phyloP scores from a whole-genome alignment of 35 echinoderm and acorn worm genomes.

The Strongylocentrotus purpuratus region DNA sequence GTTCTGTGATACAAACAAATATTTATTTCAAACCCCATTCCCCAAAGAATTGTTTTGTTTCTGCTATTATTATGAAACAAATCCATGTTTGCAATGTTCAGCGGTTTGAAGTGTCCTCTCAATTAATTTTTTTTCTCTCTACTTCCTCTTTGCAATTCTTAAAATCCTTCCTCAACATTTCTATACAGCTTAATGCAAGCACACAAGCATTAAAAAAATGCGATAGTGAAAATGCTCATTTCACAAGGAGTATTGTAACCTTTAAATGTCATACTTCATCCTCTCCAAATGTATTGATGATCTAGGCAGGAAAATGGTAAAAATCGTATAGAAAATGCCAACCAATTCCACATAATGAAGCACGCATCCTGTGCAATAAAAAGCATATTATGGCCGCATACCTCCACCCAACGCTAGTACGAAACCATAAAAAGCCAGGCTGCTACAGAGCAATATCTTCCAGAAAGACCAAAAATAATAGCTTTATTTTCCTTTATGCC shows the following conservation, averaged over 20 bases:
- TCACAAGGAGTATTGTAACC: background rate
- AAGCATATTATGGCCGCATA: conserved; percentile 19
- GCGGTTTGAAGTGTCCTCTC: too few relatives aligned
- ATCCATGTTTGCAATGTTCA: too few relatives aligned
- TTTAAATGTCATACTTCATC: background rate
- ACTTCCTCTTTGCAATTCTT: too few relatives aligned
- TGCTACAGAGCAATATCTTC: background rate
- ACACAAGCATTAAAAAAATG: too few relatives aligned
- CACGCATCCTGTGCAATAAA: conserved; percentile 34
- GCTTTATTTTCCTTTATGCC: background rate
- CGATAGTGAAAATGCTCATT: background rate
- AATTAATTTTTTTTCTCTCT: too few relatives aligned
- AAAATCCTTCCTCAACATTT: too few relatives aligned
- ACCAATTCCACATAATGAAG: background rate
- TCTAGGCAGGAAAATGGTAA: background rate
- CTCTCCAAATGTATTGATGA: conserved; percentile 1
- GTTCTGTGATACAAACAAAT: too few relatives aligned
- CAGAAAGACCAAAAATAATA: background rate
- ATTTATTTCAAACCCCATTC: too few relatives aligned
- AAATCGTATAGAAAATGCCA: conserved; percentile 16
- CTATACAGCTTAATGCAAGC: too few relatives aligned
- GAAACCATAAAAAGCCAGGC: background rate
- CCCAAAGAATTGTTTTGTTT: too few relatives aligned
- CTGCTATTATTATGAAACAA: too few relatives aligned
- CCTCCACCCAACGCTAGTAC: background rate